Conservation (phyloP, 2,113 vertebrate species). For the Paralichthys olivaceus region DNA sequence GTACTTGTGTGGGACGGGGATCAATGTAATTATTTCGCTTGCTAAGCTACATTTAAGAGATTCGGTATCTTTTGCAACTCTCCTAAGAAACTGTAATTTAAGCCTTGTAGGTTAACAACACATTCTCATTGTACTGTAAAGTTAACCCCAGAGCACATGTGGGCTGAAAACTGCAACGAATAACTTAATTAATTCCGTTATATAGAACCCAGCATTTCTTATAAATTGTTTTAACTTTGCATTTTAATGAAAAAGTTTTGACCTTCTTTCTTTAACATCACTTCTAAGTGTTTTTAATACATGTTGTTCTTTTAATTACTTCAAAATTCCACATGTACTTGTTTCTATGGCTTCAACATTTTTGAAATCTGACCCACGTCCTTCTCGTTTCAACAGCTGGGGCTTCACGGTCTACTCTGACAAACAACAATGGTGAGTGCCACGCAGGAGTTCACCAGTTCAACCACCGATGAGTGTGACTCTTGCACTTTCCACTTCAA, state of each 20-base stretch:
- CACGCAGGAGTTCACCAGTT: background rate
- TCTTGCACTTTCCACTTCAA: constrained; percentile 16
- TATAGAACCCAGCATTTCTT: too few species aligned
- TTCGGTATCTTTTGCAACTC: background rate
- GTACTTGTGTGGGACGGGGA: constrained; percentile 2
- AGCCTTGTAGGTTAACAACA: background rate
- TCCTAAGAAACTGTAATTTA: constrained; percentile 5
- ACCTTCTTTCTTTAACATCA: too few species aligned
- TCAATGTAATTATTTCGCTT: background rate
- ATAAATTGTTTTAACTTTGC: too few species aligned
- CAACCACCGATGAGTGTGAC: constrained; percentile 13
- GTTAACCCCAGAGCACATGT: too few species aligned
- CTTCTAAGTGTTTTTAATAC: too few species aligned
- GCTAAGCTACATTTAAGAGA: background rate
- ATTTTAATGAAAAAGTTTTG: too few species aligned
- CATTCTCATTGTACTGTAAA: too few species aligned
- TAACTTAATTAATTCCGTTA: too few species aligned
- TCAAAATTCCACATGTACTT: too few species aligned
- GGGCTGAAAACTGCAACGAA: background rate
- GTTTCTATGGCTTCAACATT: too few species aligned
- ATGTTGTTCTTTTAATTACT: too few species aligned
- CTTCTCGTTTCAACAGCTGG: constrained; percentile 84
- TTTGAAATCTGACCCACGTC: constrained; percentile 8
- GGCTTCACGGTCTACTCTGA: constrained; percentile 92
- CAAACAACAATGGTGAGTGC: constrained; percentile 95